Percentiles rank a stretch among this genome's conserved stretches.
Conservation (phyloP, 2,797 vertebrate species). For the Iguana delicatissima region DNA sequence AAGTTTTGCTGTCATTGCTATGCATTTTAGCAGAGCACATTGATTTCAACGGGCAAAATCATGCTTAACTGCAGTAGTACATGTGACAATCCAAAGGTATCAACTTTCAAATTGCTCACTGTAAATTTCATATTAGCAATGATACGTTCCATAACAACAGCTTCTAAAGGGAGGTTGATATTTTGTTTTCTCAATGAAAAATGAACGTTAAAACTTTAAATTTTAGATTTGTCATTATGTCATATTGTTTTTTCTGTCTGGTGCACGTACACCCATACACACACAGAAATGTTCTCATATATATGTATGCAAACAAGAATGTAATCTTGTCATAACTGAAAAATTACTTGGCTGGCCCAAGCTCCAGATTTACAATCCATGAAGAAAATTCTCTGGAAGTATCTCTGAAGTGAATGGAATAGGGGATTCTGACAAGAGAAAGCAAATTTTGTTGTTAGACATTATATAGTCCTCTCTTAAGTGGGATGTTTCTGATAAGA, state of each 20-base stretch:
- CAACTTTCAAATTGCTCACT: neutral
- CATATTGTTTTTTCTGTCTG: neutral
- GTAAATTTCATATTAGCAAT: neutral
- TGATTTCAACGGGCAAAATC: neutral
- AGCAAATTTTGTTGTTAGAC: neutral
- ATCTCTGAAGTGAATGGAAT: neutral
- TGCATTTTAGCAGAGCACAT: neutral
- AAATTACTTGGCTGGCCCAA: neutral
- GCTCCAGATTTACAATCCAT: neutral
- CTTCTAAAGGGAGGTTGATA: neutral
- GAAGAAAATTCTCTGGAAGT: neutral
- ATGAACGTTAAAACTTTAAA: neutral
- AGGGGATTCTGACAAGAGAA: neutral
- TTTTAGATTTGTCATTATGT: too few species aligned
- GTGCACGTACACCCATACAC: too few species aligned
- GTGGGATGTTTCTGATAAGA: neutral
- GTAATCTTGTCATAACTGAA: neutral
- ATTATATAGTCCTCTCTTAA: neutral
- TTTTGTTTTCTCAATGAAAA: neutral
- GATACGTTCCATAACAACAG: neutral
- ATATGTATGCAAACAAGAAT: neutral
- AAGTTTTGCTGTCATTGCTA: neutral
- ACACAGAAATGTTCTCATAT: neutral
- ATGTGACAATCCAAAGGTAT: too few species aligned
- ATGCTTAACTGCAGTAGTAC: neutral